These are phyloP conservation scores for Pammene aurita DNA, from an alignment of 2,888 invertebrate genomes.

Conservation along the genomic window DNA sequence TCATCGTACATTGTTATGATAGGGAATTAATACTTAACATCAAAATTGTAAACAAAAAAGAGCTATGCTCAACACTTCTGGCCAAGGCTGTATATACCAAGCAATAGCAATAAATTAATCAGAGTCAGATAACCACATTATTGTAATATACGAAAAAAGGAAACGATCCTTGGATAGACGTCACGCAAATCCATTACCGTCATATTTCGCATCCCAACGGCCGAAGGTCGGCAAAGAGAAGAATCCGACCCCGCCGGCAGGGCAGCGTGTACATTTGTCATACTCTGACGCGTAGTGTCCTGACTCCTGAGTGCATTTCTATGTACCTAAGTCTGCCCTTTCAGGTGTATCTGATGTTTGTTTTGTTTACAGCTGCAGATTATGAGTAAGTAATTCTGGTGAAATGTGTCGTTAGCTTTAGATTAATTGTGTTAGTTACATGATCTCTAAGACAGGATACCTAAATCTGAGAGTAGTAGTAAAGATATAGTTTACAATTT, in stretches of 20 bases:
- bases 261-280: conserved; percentile 71
- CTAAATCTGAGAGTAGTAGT: not conserved
- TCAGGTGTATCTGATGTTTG: conserved; percentile 52
- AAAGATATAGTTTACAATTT: too few species aligned
- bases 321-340: conserved; percentile 59
- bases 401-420: not conserved
- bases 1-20: too few species aligned
- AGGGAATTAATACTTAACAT: too few species aligned
- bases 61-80: too few species aligned
- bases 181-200: conserved; percentile 71
- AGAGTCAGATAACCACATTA: too few species aligned
- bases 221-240: conserved; percentile 61
- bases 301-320: conserved; percentile 77
- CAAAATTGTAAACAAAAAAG: too few species aligned
- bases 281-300: conserved; percentile 63
- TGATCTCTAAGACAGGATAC: too few species aligned
- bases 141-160: too few species aligned
- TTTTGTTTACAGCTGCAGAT: conserved; percentile 67
- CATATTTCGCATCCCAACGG: conserved; percentile 59
- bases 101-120: too few species aligned
- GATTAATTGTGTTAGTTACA: not conserved
- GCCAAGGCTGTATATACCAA: too few species aligned
- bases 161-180: conserved; percentile 50
- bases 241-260: conserved; percentile 59
- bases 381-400: conserved; percentile 43